Conservation (phyloP, 2,113 vertebrate genomes). For the Mustelus asterias region DNA sequence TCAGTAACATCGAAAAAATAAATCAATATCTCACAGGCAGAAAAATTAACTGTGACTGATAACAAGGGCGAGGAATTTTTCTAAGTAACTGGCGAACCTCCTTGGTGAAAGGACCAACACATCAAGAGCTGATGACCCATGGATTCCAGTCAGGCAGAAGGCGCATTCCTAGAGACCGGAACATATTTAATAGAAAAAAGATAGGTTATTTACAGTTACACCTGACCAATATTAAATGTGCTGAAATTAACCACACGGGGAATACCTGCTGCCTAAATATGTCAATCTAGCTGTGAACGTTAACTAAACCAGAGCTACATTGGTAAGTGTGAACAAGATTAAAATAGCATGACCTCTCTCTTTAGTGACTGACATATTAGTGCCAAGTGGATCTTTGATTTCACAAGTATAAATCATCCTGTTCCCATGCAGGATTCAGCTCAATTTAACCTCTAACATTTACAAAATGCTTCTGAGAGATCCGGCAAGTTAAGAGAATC, state of each 20-base stretch:
- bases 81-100: neutral
- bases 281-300: conserved; percentile 21
- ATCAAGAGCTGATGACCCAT: neutral
- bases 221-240: conserved; percentile 9
- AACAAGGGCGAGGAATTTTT: neutral
- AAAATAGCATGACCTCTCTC: conserved; percentile 16
- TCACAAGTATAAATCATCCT: neutral
- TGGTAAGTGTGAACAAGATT: conserved; percentile 3
- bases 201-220: neutral
- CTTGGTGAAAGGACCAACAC: neutral
- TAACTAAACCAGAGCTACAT: conserved; percentile 28
- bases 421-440: neutral
- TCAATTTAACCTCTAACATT: conserved; percentile 7
- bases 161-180: neutral
- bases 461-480: neutral
- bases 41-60: neutral
- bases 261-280: conserved; percentile 4
- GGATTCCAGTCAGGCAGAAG: neutral
- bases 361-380: neutral
- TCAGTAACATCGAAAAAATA: neutral
- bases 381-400: conserved; percentile 8
- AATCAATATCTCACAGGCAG: neutral
- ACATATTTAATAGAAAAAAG: neutral
- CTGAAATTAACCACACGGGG: conserved; percentile 25
- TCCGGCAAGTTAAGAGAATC: neutral